Percentiles rank a stretch among this genome's conserved stretches.
These are phyloP conservation scores for Nymphalis polychloros DNA, from an alignment of 2,888 invertebrate species.

Conservation along the genomic window DNA sequence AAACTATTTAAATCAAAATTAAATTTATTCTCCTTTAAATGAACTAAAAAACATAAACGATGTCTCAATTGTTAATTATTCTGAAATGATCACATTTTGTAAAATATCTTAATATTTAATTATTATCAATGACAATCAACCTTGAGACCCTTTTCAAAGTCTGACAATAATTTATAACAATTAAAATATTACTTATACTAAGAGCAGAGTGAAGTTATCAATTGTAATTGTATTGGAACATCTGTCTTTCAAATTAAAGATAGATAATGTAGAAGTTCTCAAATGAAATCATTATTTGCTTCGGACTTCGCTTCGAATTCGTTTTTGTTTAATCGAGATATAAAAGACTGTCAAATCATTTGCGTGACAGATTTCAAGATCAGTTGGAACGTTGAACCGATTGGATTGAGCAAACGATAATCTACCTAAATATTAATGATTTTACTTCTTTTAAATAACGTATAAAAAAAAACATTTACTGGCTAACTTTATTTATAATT, in stretches of 20 bases:
- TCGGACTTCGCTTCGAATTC: no score
- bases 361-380: no score
- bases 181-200: conserved; percentile 10
- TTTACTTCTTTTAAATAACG: no score
- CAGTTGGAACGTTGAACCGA: no score
- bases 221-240: not conserved
- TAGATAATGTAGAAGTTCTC: not conserved
- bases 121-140: conserved; percentile 30
- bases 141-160: conserved; percentile 29
- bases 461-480: no score
- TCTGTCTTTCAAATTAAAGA: not conserved
- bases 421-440: no score
- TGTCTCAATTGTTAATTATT: not conserved
- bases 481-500: no score
- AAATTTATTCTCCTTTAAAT: not conserved
- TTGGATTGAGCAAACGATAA: no score
- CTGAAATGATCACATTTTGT: conserved; percentile 4
- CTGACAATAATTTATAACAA: conserved; percentile 28
- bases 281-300: no score
- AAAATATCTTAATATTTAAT: conserved; percentile 26
- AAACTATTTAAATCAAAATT: no score
- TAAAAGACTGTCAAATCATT: no score
- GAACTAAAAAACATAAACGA: not conserved
- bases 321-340: no score
- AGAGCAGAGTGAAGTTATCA: not conserved